Evolutionary conservation across 1,140 invertebrate genomes (phyloP).

Genomic region (Bombus pyrosoma): DNA sequence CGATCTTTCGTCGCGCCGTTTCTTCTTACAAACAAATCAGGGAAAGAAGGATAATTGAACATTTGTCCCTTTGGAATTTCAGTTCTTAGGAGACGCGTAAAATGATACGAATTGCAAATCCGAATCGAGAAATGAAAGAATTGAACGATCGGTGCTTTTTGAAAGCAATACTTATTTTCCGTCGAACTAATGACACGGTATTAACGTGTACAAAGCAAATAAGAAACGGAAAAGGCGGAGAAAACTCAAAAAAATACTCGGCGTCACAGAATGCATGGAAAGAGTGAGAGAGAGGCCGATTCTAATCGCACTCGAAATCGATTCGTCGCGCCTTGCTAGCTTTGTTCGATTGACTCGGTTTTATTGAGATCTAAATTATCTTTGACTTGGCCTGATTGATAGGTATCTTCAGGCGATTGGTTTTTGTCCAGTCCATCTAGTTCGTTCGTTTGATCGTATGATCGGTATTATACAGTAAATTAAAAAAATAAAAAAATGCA

Average conservation of each 20-base stretch:
- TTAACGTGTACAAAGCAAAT: background rate
- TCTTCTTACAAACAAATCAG: background rate
- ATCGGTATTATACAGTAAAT: background rate
- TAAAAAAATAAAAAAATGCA: background rate
- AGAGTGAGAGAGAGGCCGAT: background rate
- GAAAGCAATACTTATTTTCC: constrained; percentile 43
- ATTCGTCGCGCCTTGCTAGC: constrained; percentile 16
- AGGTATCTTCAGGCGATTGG: background rate
- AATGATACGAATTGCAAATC: constrained; percentile 17
- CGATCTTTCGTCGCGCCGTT: background rate
- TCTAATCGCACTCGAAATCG: constrained; percentile 14
- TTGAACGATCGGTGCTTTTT: constrained; percentile 22
- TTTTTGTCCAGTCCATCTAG: background rate
- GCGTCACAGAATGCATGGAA: background rate
- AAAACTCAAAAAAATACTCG: background rate
- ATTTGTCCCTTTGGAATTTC: constrained; percentile 8
- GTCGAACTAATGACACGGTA: background rate
- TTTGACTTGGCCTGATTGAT: constrained; percentile 12
- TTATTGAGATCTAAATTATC: background rate
- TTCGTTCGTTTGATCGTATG: background rate
- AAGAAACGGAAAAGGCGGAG: background rate
- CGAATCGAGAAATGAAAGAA: background rate
- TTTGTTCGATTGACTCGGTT: constrained; percentile 29
- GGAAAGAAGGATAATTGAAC: background rate
- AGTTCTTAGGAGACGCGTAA: background rate